Evolutionary conservation across 2,113 vertebrate species (phyloP).

Genomic region (Tapirus terrestris): DNA sequence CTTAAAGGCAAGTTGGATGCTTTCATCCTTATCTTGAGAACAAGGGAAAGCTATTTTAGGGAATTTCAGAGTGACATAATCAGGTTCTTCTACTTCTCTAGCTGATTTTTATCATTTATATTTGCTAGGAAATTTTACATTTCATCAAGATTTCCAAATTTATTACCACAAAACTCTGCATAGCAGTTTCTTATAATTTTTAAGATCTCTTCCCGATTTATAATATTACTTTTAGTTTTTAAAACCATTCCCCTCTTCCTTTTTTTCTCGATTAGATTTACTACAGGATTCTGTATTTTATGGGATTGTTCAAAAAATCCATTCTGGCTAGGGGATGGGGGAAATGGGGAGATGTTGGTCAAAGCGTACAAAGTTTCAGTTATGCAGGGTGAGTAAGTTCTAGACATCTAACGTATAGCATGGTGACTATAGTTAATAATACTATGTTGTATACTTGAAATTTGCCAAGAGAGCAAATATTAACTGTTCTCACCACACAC

Average conservation of each 20-base stretch:
- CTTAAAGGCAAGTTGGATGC: neutral
- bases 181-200: neutral
- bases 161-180: neutral
- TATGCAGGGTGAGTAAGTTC: neutral
- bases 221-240: neutral
- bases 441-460: neutral
- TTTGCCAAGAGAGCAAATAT: neutral
- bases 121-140: conserved; percentile 15
- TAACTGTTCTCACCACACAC: neutral
- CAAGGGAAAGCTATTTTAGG: neutral
- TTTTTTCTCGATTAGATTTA: neutral
- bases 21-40: neutral
- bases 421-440: neutral
- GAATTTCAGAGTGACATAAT: neutral
- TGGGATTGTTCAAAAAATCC: neutral
- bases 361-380: neutral
- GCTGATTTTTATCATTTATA: neutral
- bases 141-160: conserved; percentile 8
- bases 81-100: neutral
- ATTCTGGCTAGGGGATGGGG: neutral
- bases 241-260: neutral
- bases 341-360: neutral
- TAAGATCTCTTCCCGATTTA: neutral
- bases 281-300: neutral
- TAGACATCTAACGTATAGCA: neutral